Evolutionary conservation across 2,888 invertebrate genomes (phyloP).

Genomic region (Microctonus hyperodae): DNA sequence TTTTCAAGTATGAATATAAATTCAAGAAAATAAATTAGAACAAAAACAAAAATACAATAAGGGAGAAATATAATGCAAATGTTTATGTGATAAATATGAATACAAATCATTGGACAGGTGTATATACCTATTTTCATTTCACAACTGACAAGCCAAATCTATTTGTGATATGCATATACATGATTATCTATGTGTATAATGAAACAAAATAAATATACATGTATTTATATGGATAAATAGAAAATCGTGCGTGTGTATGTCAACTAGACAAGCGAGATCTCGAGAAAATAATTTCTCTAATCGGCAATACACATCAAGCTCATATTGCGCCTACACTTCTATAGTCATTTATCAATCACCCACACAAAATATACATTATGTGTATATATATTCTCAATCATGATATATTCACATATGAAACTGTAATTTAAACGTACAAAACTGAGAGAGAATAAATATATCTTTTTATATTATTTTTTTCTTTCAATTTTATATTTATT

Average conservation of each 20-base stretch:
- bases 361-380: conserved; percentile 41
- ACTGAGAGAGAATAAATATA: not conserved
- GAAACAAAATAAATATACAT: conserved; percentile 5
- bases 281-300: conserved; percentile 41
- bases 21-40: not conserved
- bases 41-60: not conserved
- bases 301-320: conserved; percentile 37
- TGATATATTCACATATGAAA: conserved; percentile 3
- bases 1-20: not conserved
- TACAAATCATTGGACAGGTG: conserved; percentile 8
- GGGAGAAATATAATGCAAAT: not conserved
- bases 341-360: conserved; percentile 46
- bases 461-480: not conserved
- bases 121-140: not conserved
- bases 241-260: conserved; percentile 4
- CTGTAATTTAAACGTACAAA: conserved; percentile 12
- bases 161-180: conserved; percentile 8
- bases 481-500: not conserved
- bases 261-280: conserved; percentile 8
- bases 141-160: not conserved
- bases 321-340: conserved; percentile 36
- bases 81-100: not conserved
- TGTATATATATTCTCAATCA: not conserved
- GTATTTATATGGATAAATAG: not conserved
- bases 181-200: not conserved